A percentile compares a stretch with the other conserved stretches of the same genome.
Conservation (phyloP, 2,888 invertebrate species). For the Nymphalis c-album region DNA sequence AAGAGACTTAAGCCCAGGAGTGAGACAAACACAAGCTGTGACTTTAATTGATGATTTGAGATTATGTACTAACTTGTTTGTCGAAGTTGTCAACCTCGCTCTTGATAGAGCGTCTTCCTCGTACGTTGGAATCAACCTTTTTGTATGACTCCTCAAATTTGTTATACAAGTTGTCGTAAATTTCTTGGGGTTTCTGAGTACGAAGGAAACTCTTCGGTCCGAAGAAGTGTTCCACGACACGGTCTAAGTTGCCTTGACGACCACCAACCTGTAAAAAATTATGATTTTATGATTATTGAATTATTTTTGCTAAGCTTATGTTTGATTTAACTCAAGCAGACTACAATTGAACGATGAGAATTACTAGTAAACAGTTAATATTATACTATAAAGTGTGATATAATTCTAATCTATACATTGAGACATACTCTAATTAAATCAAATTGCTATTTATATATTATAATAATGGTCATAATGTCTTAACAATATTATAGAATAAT, state of each 20-base stretch:
- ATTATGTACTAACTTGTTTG: slow-evolving; percentile 59
- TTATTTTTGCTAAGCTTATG: not conserved
- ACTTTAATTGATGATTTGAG: not conserved
- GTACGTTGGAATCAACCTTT: slow-evolving; percentile 70
- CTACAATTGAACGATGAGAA: too few species aligned
- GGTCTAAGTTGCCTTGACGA: slow-evolving; percentile 90
- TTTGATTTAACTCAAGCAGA: too few species aligned
- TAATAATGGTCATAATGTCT: too few species aligned
- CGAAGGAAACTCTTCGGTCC: slow-evolving; percentile 86
- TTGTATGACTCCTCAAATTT: slow-evolving; percentile 61
- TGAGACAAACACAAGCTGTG: too few species aligned
- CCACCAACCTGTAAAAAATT: slow-evolving; percentile 78
- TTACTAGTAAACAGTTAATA: too few species aligned
- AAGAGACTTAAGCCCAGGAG: too few species aligned
- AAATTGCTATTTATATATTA: too few species aligned
- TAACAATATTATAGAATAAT: too few species aligned
- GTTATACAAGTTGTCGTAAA: slow-evolving; percentile 59
- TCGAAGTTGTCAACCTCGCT: slow-evolving; percentile 73
- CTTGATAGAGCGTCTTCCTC: slow-evolving; percentile 70
- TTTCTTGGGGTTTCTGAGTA: slow-evolving; percentile 65
- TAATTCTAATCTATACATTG: too few species aligned
- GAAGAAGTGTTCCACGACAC: slow-evolving; percentile 86
- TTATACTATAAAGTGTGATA: too few species aligned
- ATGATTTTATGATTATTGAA: not conserved
- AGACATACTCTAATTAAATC: too few species aligned